These are phyloP conservation scores for Grammomys dolichurus DNA, from an alignment of 2,113 vertebrate species.

Conservation along the genomic window DNA sequence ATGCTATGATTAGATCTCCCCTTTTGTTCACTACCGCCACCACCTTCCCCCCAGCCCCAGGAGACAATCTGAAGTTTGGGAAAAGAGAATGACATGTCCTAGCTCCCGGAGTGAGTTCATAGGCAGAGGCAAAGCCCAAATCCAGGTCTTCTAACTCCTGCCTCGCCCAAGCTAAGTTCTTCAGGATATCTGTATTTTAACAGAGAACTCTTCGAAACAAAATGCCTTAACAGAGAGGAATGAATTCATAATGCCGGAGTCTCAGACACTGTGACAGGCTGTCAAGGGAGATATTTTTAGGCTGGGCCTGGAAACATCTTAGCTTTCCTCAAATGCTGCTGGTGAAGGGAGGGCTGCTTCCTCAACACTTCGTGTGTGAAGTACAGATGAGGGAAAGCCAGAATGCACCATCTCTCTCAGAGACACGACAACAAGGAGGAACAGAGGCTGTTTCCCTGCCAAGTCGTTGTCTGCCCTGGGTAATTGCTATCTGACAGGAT, in stretches of 20 bases:
- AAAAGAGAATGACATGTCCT: not conserved
- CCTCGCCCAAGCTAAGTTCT: constrained; percentile 5
- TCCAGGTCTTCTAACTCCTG: not conserved
- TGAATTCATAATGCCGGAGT: constrained; percentile 75
- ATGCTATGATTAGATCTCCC: not conserved
- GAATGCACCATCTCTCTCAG: not conserved
- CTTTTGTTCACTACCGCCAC: not conserved
- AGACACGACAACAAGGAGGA: constrained; percentile 1
- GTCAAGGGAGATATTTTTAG: constrained; percentile 83
- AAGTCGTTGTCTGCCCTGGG: not conserved
- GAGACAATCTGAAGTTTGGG: not conserved
- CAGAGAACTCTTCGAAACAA: constrained; percentile 71
- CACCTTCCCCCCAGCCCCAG: not conserved
- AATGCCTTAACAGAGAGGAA: constrained; percentile 69
- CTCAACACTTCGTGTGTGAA: constrained; percentile 46
- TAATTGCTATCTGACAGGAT: constrained; percentile 48
- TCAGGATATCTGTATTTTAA: constrained; percentile 59
- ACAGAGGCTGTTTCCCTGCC: not conserved
- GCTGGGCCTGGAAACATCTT: constrained; percentile 66
- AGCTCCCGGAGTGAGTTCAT: not conserved
- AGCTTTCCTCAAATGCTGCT: constrained; percentile 54
- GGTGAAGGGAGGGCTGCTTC: not conserved
- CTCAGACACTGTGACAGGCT: constrained; percentile 74
- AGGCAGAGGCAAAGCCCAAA: not conserved
- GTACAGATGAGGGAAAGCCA: constrained; percentile 22